phyloP scores from a whole-genome alignment of 2,888 invertebrate genomes.

The Drosophila setosimentum region DNA sequence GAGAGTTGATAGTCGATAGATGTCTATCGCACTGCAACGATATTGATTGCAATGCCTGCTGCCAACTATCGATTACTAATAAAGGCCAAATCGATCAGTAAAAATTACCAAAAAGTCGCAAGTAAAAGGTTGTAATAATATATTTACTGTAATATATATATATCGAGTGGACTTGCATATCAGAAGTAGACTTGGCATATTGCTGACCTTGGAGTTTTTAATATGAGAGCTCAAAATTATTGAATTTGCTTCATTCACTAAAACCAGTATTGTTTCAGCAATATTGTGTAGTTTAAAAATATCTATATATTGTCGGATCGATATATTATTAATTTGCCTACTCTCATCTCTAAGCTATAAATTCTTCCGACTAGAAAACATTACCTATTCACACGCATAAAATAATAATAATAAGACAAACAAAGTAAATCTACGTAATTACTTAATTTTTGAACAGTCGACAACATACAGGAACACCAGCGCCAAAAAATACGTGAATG shows the following conservation, averaged over 20 bases:
- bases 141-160: background rate
- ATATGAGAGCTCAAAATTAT: background rate
- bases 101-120: background rate
- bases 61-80: background rate
- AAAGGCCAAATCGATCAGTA: background rate
- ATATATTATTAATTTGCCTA: background rate
- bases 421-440: conserved; percentile 4
- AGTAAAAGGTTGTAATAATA: background rate
- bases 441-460: background rate
- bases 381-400: conserved; percentile 1
- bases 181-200: background rate
- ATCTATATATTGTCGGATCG: background rate
- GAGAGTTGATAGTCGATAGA: conserved; percentile 16
- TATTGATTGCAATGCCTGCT: background rate
- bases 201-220: background rate
- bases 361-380: conserved; percentile 43
- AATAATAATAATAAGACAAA: background rate
- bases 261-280: background rate
- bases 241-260: background rate
- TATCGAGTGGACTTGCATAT: background rate
- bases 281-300: background rate
- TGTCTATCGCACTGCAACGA: conserved; percentile 25
- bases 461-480: background rate
- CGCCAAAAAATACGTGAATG: conserved; percentile 8
- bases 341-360: conserved; percentile 20